Conservation (phyloP, 1,140 invertebrate species). For the Matsumurasca onukii region DNA sequence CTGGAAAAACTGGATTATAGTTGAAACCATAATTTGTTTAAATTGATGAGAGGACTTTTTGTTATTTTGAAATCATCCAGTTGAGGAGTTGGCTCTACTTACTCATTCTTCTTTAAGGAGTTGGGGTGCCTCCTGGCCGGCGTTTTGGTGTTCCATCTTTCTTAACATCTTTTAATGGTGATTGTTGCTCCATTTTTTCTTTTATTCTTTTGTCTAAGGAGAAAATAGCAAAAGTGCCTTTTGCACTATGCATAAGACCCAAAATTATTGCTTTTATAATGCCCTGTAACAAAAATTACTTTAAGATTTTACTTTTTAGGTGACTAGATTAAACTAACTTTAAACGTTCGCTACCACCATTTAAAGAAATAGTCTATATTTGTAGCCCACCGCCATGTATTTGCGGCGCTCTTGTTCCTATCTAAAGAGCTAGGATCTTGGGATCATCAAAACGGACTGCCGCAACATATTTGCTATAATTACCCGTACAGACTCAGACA, state of each 20-base stretch:
- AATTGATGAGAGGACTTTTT: not conserved
- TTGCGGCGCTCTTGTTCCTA: no score
- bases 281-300: constrained; percentile 56
- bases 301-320: no score
- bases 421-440: no score
- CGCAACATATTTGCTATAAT: no score
- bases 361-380: no score
- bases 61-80: not conserved
- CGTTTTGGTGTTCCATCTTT: constrained; percentile 4
- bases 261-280: constrained; percentile 60
- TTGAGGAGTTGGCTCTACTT: not conserved
- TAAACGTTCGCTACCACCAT: no score
- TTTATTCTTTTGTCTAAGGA: constrained; percentile 71
- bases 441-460: no score
- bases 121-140: not conserved
- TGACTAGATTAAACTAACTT: no score
- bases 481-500: no score
- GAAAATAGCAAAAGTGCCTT: constrained; percentile 65
- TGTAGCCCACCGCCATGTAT: no score
- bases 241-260: constrained; percentile 68
- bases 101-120: constrained; percentile 16
- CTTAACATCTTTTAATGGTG: constrained; percentile 27
- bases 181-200: constrained; percentile 54
- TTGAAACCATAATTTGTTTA: not conserved
- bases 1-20: not conserved